Percentiles rank a stretch among this genome's conserved stretches.
Conservation (phyloP, 2,797 vertebrate species). For the Varecia variegata region DNA sequence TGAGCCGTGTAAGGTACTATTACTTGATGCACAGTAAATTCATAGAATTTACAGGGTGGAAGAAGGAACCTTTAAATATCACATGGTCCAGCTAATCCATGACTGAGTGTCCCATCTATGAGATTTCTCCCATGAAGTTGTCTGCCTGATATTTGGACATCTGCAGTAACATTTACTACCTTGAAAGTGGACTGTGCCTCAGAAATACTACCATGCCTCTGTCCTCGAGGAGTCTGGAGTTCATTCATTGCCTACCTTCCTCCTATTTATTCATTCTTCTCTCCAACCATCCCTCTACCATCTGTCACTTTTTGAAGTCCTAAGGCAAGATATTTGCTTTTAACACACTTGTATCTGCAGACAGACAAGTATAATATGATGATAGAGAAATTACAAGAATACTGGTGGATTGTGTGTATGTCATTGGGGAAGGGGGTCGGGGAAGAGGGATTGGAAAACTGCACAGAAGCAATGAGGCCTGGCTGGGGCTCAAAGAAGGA, state of each 20-base stretch:
- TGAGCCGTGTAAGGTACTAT: rapidly evolving
- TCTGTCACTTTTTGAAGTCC: background rate
- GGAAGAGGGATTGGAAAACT: background rate
- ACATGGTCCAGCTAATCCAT: too few relatives aligned
- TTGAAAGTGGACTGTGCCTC: background rate
- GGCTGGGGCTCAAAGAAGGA: background rate
- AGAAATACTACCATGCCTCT: background rate
- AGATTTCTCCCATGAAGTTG: background rate
- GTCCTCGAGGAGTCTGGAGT: background rate
- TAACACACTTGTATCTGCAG: background rate
- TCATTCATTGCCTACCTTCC: background rate
- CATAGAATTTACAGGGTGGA: background rate
- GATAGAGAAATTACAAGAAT: background rate
- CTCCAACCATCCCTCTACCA: background rate
- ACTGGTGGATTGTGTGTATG: background rate
- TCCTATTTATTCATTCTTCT: rapidly evolving
- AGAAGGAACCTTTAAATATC: background rate
- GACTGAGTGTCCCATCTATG: background rate
- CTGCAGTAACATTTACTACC: background rate
- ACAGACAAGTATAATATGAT: background rate
- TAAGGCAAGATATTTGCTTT: background rate
- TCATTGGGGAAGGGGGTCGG: too few relatives aligned
- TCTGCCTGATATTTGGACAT: background rate
- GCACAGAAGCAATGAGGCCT: background rate
- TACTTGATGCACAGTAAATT: background rate